phyloP scores from a whole-genome alignment of 2,113 vertebrate species.

The Physeter macrocephalus region DNA sequence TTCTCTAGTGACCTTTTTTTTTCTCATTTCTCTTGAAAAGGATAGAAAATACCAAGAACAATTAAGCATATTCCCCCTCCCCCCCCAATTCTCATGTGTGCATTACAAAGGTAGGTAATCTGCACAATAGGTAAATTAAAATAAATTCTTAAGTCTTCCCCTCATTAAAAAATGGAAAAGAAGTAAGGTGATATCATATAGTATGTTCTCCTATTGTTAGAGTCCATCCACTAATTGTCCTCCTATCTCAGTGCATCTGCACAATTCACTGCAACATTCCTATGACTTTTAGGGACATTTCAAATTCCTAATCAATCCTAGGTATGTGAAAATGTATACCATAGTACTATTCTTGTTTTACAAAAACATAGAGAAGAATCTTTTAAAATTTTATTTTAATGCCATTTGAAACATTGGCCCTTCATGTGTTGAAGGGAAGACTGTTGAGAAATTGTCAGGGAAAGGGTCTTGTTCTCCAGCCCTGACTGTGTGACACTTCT shows the following conservation, averaged over 20 bases:
- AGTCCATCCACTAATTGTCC: background rate
- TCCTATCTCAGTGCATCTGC: background rate
- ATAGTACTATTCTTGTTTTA: background rate
- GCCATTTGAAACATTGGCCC: background rate
- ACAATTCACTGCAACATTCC: background rate
- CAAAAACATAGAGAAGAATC: background rate
- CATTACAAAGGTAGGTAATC: background rate
- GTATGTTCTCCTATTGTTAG: background rate
- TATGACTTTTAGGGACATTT: background rate
- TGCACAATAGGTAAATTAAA: background rate
- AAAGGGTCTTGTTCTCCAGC: accelerated
- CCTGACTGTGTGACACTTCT: background rate
- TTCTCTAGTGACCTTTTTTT: background rate
- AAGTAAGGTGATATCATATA: background rate
- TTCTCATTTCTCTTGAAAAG: background rate
- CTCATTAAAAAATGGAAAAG: background rate
- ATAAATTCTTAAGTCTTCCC: background rate
- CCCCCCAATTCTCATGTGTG: background rate
- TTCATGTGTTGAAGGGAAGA: background rate
- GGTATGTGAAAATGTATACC: background rate
- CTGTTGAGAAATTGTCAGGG: background rate
- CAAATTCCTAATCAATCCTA: background rate
- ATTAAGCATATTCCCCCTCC: background rate
- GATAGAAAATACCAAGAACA: background rate
- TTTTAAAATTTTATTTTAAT: background rate